Base-by-base conservation (phyloP, 2,888 invertebrate species). In the Drosophila lacicola region DNA sequence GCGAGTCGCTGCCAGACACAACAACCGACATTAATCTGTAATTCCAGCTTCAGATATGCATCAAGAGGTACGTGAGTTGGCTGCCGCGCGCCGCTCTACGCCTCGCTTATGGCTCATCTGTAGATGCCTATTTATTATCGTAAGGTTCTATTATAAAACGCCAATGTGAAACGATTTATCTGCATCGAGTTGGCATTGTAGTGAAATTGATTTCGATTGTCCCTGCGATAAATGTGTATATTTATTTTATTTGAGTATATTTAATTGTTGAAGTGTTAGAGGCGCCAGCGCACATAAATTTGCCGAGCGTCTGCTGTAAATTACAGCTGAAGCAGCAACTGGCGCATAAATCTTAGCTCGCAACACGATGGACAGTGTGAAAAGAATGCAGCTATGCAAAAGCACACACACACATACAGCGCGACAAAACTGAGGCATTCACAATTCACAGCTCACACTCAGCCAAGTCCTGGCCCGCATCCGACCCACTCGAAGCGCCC, bases 251-350 rank as follows among this genome's bases (percentile, higher is more conserved):
- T 57, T 61, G 45, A 62, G 70, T 80, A 73, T 64, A 67, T 71
- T 80, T 76, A 57, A 64, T 58, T 66, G 51, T 49, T 62, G 62
- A 63, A 49, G 58, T 37, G 46, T 68, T 60, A 61, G 61, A 37
- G 46, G 34, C 70, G 34, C 58, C 36, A 60, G 50, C 54, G 50
- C 57, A 81, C 82, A 86, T 86, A 84, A 84, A 84, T 86, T 82
- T 74, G 46, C 61, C 44, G 25, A 60, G 74, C 67, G 68, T 66
- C 74, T 75, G 82, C 63, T 84, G 87, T 85, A 85, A 85, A 85
- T 85, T 81, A 85, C 86, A 82, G 80, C 72, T 75, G 77, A 78
- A 84, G 84, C 69, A 80, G 49, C 80, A 80, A 75, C 65, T 77
- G 56, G 72, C 67, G 75, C 82, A 85, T 86, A 86, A 85, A 85